Percentiles rank a stretch among this genome's conserved stretches.
Evolutionary conservation across 2,113 vertebrate genomes (phyloP).

Genomic region (Pachycephala philippinensis): DNA sequence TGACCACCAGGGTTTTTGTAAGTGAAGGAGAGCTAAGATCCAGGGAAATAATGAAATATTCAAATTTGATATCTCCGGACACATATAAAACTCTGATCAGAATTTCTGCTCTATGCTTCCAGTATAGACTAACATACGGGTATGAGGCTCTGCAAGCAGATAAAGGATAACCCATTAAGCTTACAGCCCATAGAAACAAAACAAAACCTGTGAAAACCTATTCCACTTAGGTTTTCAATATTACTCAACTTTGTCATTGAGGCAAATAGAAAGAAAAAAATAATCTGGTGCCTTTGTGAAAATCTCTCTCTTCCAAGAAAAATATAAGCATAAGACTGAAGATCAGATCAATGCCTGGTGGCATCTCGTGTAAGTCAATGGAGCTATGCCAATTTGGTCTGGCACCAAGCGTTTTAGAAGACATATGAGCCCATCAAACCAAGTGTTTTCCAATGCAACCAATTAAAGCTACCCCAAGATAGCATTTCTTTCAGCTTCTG

Average conservation of each 20-base stretch:
- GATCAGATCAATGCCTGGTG: conserved; percentile 6
- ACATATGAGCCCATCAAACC: conserved; percentile 1
- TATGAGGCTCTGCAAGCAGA: not conserved
- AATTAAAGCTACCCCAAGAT: conserved; percentile 46
- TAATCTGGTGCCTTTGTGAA: not conserved
- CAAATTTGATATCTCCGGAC: not conserved
- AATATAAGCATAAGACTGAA: not conserved
- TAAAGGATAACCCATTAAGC: not conserved
- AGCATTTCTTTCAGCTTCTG: conserved; percentile 30
- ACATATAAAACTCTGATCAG: not conserved
- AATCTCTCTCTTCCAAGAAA: not conserved
- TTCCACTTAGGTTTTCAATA: not conserved
- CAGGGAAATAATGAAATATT: not conserved
- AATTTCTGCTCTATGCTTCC: not conserved
- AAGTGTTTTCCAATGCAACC: conserved; percentile 52
- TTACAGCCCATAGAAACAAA: not conserved
- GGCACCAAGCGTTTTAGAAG: conserved; percentile 9
- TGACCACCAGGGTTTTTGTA: not conserved
- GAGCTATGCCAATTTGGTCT: conserved; percentile 43
- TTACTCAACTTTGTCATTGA: not conserved
- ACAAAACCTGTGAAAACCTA: not conserved
- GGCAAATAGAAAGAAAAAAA: not conserved
- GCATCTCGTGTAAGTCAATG: not conserved
- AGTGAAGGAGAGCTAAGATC: not conserved
- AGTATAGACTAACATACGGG: not conserved